Base-by-base conservation (phyloP, 2,888 invertebrate genomes). In the Peribatodes rhomboidaria region DNA sequence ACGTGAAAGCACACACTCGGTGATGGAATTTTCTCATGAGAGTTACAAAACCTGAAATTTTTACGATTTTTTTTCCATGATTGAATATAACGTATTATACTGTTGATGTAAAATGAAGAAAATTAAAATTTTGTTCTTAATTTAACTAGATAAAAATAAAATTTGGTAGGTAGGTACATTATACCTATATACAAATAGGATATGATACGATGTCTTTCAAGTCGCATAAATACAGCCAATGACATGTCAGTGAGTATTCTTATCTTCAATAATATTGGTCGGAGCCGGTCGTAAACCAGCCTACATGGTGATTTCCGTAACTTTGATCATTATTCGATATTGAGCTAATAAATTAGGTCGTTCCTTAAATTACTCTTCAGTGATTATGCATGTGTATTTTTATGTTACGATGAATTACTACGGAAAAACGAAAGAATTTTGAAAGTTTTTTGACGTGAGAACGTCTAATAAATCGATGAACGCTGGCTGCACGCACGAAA, bases 241-340 rank as follows among this genome's bases (percentile, higher is more conserved):
- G 11, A 13, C 35, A 47, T 47, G 20, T 31, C 39, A 18, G 39
- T 53, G 35, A 52, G n/a, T 46, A 67, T 61, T 65, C 65, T 70
- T 71, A 71, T 72, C 72, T 69, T 65, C 65, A 66, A 65, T 71
- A 69, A 73, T 71, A 68, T 68, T 61, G 65, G 61, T 64, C 56
- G 37, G 54, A 63, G 56, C 61, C 68, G 65, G 41, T 69, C 72
- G 68, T 73, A 71, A 72, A 73, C 56, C 68, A 53, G 54, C 64
- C 63, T 60, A 61, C 63, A 69, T 71, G 68, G 65, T 62, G 61
- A 71, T 68, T 62, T 69, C 69, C 67, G 66, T 69, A 71, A 73
- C 68, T 72, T 67, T 60, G 65, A 69, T 71, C 69, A 67, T 73
- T 52, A 70, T 60, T 65, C 56, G 62, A 61, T 66, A 67, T 64